Percentiles rank a stretch among this genome's conserved stretches.
These are phyloP conservation scores for Yoshiicerus persimilis DNA, from an alignment of 1,140 invertebrate species.

Conservation along the genomic window DNA sequence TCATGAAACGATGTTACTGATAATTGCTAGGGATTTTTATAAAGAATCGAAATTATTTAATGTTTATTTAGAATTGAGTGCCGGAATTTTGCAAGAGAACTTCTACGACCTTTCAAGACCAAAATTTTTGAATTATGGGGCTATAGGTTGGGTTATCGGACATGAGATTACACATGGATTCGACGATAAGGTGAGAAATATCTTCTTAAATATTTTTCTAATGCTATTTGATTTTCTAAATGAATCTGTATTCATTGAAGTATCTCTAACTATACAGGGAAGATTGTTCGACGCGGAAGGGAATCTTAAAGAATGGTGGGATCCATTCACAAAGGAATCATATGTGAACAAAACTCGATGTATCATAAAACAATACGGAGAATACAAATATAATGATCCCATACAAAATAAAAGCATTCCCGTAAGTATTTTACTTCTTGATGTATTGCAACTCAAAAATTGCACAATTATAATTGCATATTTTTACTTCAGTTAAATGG, in stretches of 20 bases:
- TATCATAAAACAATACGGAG: constrained; percentile 70
- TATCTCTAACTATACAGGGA: constrained; percentile 57
- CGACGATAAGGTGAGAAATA: constrained; percentile 62
- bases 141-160: constrained; percentile 69
- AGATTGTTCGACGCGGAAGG: constrained; percentile 66
- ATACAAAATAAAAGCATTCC: constrained; percentile 55
- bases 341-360: constrained; percentile 66
- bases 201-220: no score
- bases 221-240: no score
- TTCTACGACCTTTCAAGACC: constrained; percentile 50
- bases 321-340: constrained; percentile 58
- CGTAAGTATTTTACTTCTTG: background rate
- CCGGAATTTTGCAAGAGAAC: constrained; percentile 50
- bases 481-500: constrained; percentile 53
- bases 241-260: background rate
- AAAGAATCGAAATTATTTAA: background rate
- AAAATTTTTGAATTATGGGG: constrained; percentile 77
- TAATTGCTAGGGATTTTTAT: no score
- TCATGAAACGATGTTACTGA: no score
- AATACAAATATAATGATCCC: constrained; percentile 56
- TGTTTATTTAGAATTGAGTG: constrained; percentile 37
- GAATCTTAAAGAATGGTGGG: constrained; percentile 68
- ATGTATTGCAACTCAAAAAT: no score
- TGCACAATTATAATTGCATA: background rate
- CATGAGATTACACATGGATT: constrained; percentile 72